phyloP scores from a whole-genome alignment of 2,113 vertebrate genomes.

The Falco punctatus region DNA sequence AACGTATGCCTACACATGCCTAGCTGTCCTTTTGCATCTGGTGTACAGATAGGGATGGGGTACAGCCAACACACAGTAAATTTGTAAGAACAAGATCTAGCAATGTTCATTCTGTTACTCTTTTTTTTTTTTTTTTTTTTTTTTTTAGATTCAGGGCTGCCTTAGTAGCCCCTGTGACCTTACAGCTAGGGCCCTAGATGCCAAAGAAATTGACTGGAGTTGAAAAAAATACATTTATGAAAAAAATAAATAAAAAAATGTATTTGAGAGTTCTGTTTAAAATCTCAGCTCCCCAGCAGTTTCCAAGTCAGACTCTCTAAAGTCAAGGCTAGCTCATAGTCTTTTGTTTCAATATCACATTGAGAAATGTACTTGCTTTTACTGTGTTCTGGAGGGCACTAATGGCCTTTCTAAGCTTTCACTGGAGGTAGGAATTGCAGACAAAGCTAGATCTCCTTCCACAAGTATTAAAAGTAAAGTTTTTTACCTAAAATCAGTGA shows the following conservation, averaged over 20 bases:
- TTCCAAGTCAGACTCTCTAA: not conserved
- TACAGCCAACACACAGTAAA: not conserved
- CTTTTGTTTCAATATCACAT: not conserved
- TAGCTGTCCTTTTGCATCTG: not conserved
- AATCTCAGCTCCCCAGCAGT: not conserved
- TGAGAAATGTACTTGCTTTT: not conserved
- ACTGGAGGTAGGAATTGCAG: not conserved
- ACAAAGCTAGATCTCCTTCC: not conserved
- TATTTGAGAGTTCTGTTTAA: not conserved
- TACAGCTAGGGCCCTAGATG: not conserved
- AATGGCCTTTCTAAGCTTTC: not conserved
- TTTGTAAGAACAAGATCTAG: not conserved
- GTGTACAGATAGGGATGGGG: not conserved
- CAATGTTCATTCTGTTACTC: not conserved
- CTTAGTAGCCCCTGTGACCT: not conserved
- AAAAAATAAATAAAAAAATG: too few relatives aligned
- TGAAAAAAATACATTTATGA: not conserved
- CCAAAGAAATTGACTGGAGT: not conserved
- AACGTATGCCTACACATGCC: not conserved
- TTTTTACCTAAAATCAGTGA: conserved; percentile 23
- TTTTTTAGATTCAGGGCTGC: not conserved
- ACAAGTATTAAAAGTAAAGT: not conserved
- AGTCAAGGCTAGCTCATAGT: not conserved
- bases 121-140: not conserved
- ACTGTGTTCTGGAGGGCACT: not conserved